phyloP scores from a whole-genome alignment of 2,888 invertebrate genomes.

The Tridacna crocea region DNA sequence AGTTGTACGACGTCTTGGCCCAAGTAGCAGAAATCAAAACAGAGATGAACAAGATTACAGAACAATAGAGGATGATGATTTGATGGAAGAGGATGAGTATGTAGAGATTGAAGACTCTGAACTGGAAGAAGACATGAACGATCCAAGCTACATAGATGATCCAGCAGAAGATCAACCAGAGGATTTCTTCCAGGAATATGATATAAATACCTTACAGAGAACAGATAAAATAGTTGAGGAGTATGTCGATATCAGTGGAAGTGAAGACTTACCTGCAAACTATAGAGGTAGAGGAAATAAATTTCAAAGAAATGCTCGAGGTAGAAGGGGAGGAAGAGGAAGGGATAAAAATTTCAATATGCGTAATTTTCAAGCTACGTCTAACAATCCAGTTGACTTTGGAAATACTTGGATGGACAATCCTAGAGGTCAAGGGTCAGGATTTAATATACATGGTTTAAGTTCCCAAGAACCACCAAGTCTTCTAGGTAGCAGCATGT shows the following conservation, averaged over 20 bases:
- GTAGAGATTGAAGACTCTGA: not conserved
- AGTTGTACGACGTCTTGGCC: conserved; percentile 8
- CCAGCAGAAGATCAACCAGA: too few relatives aligned
- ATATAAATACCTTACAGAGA: not conserved
- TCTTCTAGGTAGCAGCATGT: too few relatives aligned
- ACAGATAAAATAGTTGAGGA: not conserved
- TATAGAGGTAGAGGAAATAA: not conserved
- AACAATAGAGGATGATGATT: not conserved
- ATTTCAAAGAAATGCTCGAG: not conserved
- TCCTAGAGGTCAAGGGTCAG: too few relatives aligned
- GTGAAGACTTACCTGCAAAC: not conserved
- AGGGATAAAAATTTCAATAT: not conserved
- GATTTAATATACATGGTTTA: too few relatives aligned
- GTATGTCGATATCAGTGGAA: not conserved
- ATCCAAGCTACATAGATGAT: not conserved
- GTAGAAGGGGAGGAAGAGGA: not conserved
- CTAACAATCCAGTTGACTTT: too few relatives aligned
- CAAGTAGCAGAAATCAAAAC: not conserved
- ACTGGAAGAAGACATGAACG: not conserved
- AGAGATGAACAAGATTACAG: not conserved
- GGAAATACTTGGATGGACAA: too few relatives aligned
- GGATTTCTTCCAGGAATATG: not conserved
- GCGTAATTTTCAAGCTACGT: too few relatives aligned
- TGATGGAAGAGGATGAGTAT: not conserved
- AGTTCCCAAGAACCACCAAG: too few relatives aligned